Evolutionary conservation across 2,113 vertebrate genomes (phyloP), one percentile per base, ranked within the genome.

Genomic region (Amazona guildingii): DNA sequence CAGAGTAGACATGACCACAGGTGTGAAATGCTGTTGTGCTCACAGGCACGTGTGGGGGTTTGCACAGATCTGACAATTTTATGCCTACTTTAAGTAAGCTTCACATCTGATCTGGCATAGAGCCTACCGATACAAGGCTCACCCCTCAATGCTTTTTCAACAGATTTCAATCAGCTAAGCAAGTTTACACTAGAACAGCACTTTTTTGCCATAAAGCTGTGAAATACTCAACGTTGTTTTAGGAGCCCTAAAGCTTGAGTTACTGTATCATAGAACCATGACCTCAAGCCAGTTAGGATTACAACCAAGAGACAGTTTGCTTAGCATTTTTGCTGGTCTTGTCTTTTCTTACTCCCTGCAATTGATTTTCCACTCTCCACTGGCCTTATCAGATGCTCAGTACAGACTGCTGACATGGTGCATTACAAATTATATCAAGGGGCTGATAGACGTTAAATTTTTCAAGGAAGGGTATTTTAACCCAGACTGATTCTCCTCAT

Each of bases 141-240:
- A 10, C 2, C 13, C 7, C 59, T 70, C 68, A 43, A 17, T 27
- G 64, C 51, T 88, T 74, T 78, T 62, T 43, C 25, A 84, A 55
- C 23, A 27, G 4, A 91, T 43, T 17, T 46, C 57, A 88, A 33
- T 6, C 33, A 88, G 75, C 21, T 93, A 69, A 70, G n/a, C 51
- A 75, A 90, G 64, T 81, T 95, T 75, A 86, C 10, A 51, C 13
- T 39, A 68, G 24, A 83, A 75, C 31, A 94, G 23, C 33, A 64
- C 21, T 75, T 77, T 51, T 51, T 94, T 51, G 39, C 29, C 17
- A 39, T 2, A 68, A 27, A 86, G 48, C 39, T 75, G 69, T 61
- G 61, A 94, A 77, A 94, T 44, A 81, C 1, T 81, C 72, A 35
- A 5, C 19, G n/a, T 74, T 39, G 67, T 59, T 88, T 81, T 6